Evolutionary conservation across 2,888 invertebrate species (phyloP), one percentile per base, ranked within the genome.

Genomic region (Cordylochernes scorpioides): DNA sequence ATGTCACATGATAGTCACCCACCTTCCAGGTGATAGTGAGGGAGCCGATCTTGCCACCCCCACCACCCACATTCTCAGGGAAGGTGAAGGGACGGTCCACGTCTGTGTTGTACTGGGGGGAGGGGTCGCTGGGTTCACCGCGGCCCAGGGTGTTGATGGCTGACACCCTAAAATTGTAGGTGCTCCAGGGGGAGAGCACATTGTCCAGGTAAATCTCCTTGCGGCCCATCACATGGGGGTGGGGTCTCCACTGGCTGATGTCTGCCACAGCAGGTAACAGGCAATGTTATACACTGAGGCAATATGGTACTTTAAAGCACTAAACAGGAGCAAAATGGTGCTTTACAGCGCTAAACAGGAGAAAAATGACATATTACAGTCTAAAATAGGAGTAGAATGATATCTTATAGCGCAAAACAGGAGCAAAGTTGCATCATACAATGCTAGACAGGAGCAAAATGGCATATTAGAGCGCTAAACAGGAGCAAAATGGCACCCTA

Each of bases 1-100:
- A n/a, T n/a, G n/a, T 22, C 4, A 8, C 13, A 21, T 15, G 7
- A 12, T 28, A 27, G 24, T 25, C 19, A 43, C 47, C 43, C 46
- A 58, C 57, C 46, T 54, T 62, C 88, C 88, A 91, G 0, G 67
- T 73, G 29, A 94, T 78, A 1, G 77, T 74, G 3, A 94, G 64
- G 48, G 84, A 84, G 0, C 88, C 86, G 36, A 82, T 78, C 54
- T 86, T 88, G 8, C 88, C 88, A 24, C 88, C 88, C 4, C 91
- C 91, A 1, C 91, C 88, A 10, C 75, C 67, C 21, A 94, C 64
- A 44, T 75, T 71, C 4, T 57, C 50, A 2, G 86, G 86, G 5
- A 71, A 64, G 44, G 65, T 65, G 40, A 66, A 67, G 0, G 84
- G 84, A 37, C 61, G 64, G 43, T 74, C 75, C 3, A 75, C 66